A percentile compares a stretch with the other conserved stretches of the same genome.
These are phyloP conservation scores for Tricholaema leucomelas DNA, from an alignment of 2,113 vertebrate species.

Conservation along the genomic window DNA sequence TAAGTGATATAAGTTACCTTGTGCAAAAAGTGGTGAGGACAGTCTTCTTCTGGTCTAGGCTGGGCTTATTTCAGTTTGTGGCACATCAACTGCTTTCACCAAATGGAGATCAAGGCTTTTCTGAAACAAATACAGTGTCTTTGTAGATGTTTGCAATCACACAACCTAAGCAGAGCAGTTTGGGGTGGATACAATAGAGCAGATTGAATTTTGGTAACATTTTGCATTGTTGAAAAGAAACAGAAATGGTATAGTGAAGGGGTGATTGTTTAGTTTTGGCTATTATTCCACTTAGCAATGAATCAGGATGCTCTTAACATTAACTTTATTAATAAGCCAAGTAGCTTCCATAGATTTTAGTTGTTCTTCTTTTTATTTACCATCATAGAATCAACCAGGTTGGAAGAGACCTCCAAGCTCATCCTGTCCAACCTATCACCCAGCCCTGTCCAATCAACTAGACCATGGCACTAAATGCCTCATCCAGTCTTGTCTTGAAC, in stretches of 20 bases:
- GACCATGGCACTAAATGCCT: too few relatives aligned
- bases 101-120: neutral
- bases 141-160: neutral
- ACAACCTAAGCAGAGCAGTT: neutral
- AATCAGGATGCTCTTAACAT: neutral
- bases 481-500: too few relatives aligned
- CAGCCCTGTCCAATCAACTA: too few relatives aligned
- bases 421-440: too few relatives aligned
- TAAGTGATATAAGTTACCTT: neutral
- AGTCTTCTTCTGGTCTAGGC: neutral
- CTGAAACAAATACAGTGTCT: neutral
- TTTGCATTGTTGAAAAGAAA: neutral
- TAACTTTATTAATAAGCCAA: neutral
- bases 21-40: neutral
- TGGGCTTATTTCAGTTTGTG: neutral
- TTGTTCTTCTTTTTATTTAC: neutral
- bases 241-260: neutral
- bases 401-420: too few relatives aligned
- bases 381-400: too few relatives aligned
- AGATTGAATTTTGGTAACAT: neutral
- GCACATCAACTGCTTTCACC: neutral
- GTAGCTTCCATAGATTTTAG: neutral
- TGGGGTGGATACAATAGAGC: neutral
- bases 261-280: neutral
- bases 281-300: neutral